phyloP scores from a whole-genome alignment of 1,140 invertebrate genomes.

The Monomorium pharaonis region DNA sequence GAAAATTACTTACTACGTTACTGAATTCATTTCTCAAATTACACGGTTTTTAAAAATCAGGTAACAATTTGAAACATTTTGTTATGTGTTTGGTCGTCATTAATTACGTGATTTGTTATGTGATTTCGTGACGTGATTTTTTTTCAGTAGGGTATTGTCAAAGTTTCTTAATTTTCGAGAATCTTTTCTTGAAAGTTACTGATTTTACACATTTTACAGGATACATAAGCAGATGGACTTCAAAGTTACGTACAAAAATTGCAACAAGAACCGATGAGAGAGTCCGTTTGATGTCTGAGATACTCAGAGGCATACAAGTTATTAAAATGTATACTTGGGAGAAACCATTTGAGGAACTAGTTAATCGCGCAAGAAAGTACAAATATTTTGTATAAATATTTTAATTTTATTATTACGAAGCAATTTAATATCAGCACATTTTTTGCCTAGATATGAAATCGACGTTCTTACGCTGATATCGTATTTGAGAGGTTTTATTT shows the following conservation, averaged over 20 bases:
- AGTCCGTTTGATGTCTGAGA: slow-evolving; percentile 93
- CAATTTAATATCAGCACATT: background rate
- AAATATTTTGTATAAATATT: background rate
- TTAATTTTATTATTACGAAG: background rate
- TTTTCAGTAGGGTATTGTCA: too few species aligned
- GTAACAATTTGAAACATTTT: too few species aligned
- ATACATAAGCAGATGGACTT: slow-evolving; percentile 89
- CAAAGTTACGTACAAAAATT: slow-evolving; percentile 88
- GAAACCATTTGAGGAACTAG: slow-evolving; percentile 90
- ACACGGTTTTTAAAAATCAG: too few species aligned
- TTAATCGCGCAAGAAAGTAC: slow-evolving; percentile 87
- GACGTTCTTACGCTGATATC: slow-evolving; percentile 89
- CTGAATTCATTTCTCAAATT: too few species aligned
- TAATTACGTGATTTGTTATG: too few species aligned
- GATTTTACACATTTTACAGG: slow-evolving; percentile 81
- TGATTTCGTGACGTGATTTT: too few species aligned
- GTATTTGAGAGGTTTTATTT: slow-evolving; percentile 90
- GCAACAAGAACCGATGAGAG: slow-evolving; percentile 91
- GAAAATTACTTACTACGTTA: too few species aligned
- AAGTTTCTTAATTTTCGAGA: too few species aligned
- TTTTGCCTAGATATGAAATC: slow-evolving; percentile 87
- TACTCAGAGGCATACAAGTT: slow-evolving; percentile 91
- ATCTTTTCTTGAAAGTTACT: background rate
- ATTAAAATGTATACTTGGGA: slow-evolving; percentile 96
- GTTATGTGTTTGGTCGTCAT: too few species aligned